Conservation (phyloP, 2,888 invertebrate species). For the Rhaphigaster nebulosa region DNA sequence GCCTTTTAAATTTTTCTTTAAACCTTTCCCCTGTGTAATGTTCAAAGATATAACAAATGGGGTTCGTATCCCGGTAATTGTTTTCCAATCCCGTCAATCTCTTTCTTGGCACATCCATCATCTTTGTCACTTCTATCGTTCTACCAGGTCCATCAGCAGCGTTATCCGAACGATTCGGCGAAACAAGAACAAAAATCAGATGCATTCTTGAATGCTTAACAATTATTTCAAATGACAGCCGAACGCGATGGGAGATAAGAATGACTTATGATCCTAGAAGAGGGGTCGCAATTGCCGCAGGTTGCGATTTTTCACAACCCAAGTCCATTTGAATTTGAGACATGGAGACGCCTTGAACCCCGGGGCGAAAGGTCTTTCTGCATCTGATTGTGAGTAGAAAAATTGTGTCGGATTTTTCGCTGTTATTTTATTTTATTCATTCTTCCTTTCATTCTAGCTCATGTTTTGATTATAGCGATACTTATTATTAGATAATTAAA, state of each 20-base stretch:
- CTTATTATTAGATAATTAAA: too few relatives aligned
- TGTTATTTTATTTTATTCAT: not conserved
- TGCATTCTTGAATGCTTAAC: not conserved
- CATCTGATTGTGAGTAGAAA: not conserved
- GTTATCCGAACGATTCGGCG: not conserved
- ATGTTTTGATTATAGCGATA: too few relatives aligned
- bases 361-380: not conserved
- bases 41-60: not conserved
- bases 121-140: constrained; percentile 9
- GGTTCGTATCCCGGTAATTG: not conserved
- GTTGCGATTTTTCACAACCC: not conserved
- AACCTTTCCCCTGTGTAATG: not conserved
- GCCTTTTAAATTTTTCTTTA: not conserved
- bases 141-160: not conserved
- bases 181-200: constrained; percentile 22
- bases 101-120: constrained; percentile 14
- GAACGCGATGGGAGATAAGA: not conserved
- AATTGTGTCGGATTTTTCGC: not conserved
- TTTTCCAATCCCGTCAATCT: not conserved
- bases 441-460: too few relatives aligned
- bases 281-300: not conserved
- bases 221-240: not conserved
- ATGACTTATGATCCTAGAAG: not conserved
- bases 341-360: not conserved
- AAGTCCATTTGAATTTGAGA: not conserved